These are phyloP conservation scores for Azemiops feae DNA, from an alignment of 2,113 vertebrate genomes.

Conservation along the genomic window DNA sequence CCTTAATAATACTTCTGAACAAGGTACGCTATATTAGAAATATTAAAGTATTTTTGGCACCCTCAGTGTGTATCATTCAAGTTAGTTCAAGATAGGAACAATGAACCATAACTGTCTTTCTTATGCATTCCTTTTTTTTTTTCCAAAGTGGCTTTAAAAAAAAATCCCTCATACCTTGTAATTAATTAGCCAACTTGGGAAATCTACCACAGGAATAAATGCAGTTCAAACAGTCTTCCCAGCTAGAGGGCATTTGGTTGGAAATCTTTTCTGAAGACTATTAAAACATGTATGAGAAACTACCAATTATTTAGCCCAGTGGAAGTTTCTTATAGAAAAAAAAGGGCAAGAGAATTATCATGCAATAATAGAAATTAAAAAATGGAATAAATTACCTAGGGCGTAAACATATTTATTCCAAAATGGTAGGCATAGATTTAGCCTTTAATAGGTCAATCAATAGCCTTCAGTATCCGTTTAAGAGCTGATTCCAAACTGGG, in stretches of 20 bases:
- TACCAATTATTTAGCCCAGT: slow-evolving; percentile 66
- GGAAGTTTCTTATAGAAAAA: slow-evolving; percentile 58
- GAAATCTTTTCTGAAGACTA: slow-evolving; percentile 70
- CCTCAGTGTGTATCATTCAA: slow-evolving; percentile 32
- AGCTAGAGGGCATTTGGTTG: slow-evolving; percentile 72
- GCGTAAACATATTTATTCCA: slow-evolving; percentile 45
- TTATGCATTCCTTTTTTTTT: slow-evolving; percentile 29
- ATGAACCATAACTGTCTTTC: slow-evolving; percentile 56
- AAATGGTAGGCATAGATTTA: slow-evolving; percentile 56
- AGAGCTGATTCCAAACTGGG: slow-evolving; percentile 44
- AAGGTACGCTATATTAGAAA: slow-evolving; percentile 32
- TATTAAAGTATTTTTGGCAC: slow-evolving; percentile 45
- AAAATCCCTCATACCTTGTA: slow-evolving; percentile 59
- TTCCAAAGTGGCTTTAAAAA: slow-evolving; percentile 64
- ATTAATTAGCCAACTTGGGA: slow-evolving; percentile 93
- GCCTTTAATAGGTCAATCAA: slow-evolving; percentile 61
- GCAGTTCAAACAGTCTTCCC: slow-evolving; percentile 73
- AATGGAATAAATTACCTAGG: slow-evolving; percentile 58
- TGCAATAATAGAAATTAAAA: slow-evolving; percentile 72
- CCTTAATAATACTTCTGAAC: slow-evolving; percentile 34
- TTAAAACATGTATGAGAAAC: slow-evolving; percentile 81
- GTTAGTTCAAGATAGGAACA: slow-evolving; percentile 48
- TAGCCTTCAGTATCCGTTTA: slow-evolving; percentile 46
- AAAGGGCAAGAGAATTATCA: slow-evolving; percentile 59
- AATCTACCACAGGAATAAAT: slow-evolving; percentile 82